phyloP scores from a whole-genome alignment of 2,888 invertebrate species.

The Plagiodera versicolora region DNA sequence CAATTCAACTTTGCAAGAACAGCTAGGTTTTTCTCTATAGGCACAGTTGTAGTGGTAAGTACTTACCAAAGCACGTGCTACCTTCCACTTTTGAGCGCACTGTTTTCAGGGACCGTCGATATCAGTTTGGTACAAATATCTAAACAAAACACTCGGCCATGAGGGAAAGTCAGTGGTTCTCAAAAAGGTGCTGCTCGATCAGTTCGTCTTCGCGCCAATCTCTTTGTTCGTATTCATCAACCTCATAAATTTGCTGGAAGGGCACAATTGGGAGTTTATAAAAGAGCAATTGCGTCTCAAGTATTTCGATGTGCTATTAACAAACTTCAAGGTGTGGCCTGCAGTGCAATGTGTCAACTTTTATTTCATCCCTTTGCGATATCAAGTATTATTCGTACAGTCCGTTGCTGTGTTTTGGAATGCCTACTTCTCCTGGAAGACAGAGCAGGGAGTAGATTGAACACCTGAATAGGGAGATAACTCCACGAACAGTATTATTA shows the following conservation, averaged over 20 bases:
- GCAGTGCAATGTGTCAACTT: conserved; percentile 85
- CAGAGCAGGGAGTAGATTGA: conserved; percentile 41
- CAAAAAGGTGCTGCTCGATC: conserved; percentile 74
- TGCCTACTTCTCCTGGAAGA: conserved; percentile 77
- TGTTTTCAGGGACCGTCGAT: conserved; percentile 65
- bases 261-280: conserved; percentile 58
- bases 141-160: conserved; percentile 44
- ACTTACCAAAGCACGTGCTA: not conserved
- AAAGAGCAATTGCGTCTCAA: conserved; percentile 62
- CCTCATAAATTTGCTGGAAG: conserved; percentile 63
- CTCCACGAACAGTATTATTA: too few species aligned
- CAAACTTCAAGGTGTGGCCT: conserved; percentile 81
- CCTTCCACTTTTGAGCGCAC: not conserved
- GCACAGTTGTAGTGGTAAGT: conserved; percentile 35
- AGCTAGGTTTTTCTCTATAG: conserved; percentile 31
- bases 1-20: conserved; percentile 30
- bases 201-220: conserved; percentile 70
- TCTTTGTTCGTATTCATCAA: conserved; percentile 65
- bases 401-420: conserved; percentile 84
- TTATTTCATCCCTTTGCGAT: conserved; percentile 76
- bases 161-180: conserved; percentile 49
- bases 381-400: conserved; percentile 80
- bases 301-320: conserved; percentile 65
- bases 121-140: conserved; percentile 69
- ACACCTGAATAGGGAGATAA: not conserved